phyloP scores from a whole-genome alignment of 2,113 vertebrate genomes.

The Sinocyclocheilus grahami region DNA sequence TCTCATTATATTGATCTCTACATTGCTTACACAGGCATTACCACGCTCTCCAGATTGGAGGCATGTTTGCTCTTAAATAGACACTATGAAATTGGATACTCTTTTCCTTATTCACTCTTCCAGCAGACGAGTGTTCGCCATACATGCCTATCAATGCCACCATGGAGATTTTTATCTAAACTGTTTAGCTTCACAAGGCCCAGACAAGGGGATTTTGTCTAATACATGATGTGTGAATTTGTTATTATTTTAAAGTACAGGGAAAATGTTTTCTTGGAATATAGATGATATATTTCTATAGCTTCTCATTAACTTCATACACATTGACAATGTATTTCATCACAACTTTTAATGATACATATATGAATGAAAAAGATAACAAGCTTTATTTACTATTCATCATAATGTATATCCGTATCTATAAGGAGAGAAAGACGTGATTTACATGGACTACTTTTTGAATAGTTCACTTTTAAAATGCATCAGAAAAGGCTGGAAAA shows the following conservation, averaged over 20 bases:
- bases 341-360: slow-evolving; percentile 52
- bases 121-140: not conserved
- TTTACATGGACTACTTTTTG: slow-evolving; percentile 51
- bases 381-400: slow-evolving; percentile 57
- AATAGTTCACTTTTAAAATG: slow-evolving; percentile 55
- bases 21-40: slow-evolving; percentile 59
- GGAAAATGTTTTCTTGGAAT: not conserved
- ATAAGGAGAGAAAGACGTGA: slow-evolving; percentile 45
- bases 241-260: not conserved
- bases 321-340: slow-evolving; percentile 38
- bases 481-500: slow-evolving; percentile 54
- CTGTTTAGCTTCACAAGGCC: not conserved
- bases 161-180: not conserved
- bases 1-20: slow-evolving; percentile 52
- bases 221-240: not conserved
- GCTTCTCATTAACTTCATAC: not conserved
- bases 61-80: slow-evolving; percentile 50
- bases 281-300: not conserved
- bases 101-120: slow-evolving; percentile 15
- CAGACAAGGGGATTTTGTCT: not conserved
- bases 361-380: slow-evolving; percentile 48
- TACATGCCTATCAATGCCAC: not conserved
- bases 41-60: slow-evolving; percentile 52
- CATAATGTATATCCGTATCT: slow-evolving; percentile 46
- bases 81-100: slow-evolving; percentile 23